Evolutionary conservation across 2,888 invertebrate species (phyloP), one percentile per base, ranked within the genome.

Genomic region (Cyrtodaria siliqua): DNA sequence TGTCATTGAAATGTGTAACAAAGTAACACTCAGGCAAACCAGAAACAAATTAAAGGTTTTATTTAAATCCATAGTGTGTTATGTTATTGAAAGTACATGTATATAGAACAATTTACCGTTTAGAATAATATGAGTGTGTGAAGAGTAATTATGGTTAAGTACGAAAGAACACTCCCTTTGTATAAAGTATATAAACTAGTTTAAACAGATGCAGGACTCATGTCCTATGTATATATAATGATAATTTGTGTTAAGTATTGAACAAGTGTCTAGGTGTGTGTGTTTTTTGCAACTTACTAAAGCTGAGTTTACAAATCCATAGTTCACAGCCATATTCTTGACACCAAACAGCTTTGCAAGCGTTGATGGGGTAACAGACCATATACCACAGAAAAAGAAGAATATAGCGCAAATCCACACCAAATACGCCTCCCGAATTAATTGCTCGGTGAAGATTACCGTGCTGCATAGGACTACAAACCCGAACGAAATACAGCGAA

Each of bases 371-470:
- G 62, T 49, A 2, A 69, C 27, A 0, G 72, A 26, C 68, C 70
- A 68, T 12, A 68, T 59, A 8, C 77, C 77, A 23, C 70, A 63
- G 76, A 91, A 90, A n/a, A 85, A 83, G 61, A 90, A 86, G 75
- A 87, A 92, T 18, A 92, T 86, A 6, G 79, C 75, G 76, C 91
- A 91, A 4, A 91, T 81, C 92, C 91, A 92, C 20, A 88, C 68
- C 26, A 89, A 81, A 77, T 86, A 92, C 67, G 89, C 78, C 47
- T 63, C 60, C 71, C 84, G 83, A 2, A 86, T 86, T 14, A 74
- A 74, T 14, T 77, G 70, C 29, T 72, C 82, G 0, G 90, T 86
- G 2, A 66, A 26, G 3, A 63, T 27, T 3, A 74, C 14, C n/a
- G 74, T 74, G 2, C 59, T 62, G 14, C 62, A 27, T 8, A 47